Percentiles rank a stretch among this genome's conserved stretches.
Conservation (phyloP, 2,888 invertebrate genomes). For the Dromius quadrimaculatus region DNA sequence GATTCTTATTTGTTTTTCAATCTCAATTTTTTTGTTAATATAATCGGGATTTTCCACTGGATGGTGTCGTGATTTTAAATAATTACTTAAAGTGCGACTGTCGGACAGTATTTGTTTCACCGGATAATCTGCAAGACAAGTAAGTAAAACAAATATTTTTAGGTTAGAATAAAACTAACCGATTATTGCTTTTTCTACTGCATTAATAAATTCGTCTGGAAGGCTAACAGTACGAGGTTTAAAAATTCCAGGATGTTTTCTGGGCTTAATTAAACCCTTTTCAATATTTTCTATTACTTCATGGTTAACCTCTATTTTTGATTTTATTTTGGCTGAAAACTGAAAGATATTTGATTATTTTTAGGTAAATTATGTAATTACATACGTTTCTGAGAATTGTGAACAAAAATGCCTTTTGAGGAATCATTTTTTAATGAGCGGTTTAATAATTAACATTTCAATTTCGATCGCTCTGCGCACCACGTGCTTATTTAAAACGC, state of each 20-base stretch:
- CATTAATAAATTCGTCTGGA: constrained; percentile 73
- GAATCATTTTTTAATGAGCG: constrained; percentile 3
- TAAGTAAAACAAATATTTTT: constrained; percentile 11
- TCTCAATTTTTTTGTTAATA: constrained; percentile 65
- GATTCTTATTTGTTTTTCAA: constrained; percentile 61
- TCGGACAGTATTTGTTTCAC: constrained; percentile 70
- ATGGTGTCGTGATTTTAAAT: constrained; percentile 73
- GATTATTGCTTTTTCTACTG: constrained; percentile 69
- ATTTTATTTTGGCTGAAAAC: constrained; percentile 60
- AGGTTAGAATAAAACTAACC: constrained; percentile 62
- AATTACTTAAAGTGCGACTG: constrained; percentile 70
- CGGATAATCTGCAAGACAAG: constrained; percentile 69
- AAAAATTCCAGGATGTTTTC: constrained; percentile 80
- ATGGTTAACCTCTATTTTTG: constrained; percentile 69
- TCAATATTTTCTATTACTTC: constrained; percentile 68
- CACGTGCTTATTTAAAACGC: constrained; percentile 6
- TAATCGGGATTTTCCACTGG: constrained; percentile 74
- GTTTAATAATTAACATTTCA: constrained; percentile 18
- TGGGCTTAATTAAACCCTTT: constrained; percentile 72
- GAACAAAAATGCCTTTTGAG: neutral
- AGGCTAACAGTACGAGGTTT: constrained; percentile 69
- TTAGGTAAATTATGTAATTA: neutral
- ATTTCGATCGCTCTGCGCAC: neutral
- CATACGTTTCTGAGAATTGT: constrained; percentile 25
- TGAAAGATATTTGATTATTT: constrained; percentile 52